Conservation (phyloP, 2,888 invertebrate species). For the Chaetogeoica ovagalla region DNA sequence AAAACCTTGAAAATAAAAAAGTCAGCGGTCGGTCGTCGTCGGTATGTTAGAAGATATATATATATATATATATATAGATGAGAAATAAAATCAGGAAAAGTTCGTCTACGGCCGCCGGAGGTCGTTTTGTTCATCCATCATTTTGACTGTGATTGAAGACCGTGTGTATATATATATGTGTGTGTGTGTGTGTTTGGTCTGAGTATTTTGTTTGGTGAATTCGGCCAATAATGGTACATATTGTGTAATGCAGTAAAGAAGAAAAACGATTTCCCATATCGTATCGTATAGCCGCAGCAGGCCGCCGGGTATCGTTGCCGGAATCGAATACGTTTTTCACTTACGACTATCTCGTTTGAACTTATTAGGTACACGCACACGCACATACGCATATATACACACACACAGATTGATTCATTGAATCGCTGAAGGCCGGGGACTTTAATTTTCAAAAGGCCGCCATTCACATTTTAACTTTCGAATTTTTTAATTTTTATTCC, state of each 20-base stretch:
- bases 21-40: not conserved
- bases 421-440: too few species aligned
- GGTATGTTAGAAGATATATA: not conserved
- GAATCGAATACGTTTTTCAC: constrained; percentile 42
- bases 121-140: constrained; percentile 47
- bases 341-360: not conserved
- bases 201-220: constrained; percentile 41
- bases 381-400: too few species aligned
- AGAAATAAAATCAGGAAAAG: constrained; percentile 40
- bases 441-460: too few species aligned
- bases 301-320: not conserved
- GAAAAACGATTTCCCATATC: constrained; percentile 31
- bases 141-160: constrained; percentile 52
- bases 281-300: not conserved
- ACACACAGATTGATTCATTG: too few species aligned
- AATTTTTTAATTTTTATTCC: too few species aligned
- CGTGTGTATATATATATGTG: not conserved
- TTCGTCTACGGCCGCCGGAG: constrained; percentile 21
- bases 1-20: constrained; percentile 20
- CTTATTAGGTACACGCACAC: too few species aligned
- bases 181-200: not conserved
- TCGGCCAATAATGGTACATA: constrained; percentile 25
- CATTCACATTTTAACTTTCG: too few species aligned
- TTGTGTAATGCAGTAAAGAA: not conserved
- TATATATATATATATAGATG: too few species aligned